Evolutionary conservation across 2,888 invertebrate genomes (phyloP).

Genomic region (Dendrolimus pini): DNA sequence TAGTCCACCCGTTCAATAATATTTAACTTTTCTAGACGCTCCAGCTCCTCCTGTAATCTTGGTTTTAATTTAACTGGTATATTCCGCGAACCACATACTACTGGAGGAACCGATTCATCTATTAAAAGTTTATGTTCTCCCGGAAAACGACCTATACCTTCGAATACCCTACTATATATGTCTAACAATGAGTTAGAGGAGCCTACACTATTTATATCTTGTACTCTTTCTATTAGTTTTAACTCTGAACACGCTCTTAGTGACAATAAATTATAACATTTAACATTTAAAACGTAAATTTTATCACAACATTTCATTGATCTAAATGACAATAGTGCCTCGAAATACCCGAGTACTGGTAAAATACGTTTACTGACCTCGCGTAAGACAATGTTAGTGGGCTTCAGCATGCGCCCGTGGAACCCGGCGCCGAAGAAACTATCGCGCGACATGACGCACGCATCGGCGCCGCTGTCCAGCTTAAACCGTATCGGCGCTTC

Average conservation of each 20-base stretch:
- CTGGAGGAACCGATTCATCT: conserved; percentile 3
- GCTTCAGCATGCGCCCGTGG: neutral
- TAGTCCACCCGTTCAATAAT: conserved; percentile 9
- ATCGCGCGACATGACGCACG: neutral
- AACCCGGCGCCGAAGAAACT: neutral
- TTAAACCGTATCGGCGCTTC: neutral
- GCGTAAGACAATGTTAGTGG: neutral
- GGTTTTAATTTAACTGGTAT: conserved; percentile 3
- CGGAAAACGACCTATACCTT: conserved; percentile 3
- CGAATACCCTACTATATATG: conserved; percentile 2
- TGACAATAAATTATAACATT: no score
- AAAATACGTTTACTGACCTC: conserved; percentile 1
- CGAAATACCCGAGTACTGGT: neutral
- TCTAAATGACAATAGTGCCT: neutral
- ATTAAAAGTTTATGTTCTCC: conserved; percentile 2
- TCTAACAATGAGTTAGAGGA: neutral
- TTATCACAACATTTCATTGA: neutral
- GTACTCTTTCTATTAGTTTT: no score
- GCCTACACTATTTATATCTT: no score
- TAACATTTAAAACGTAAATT: no score
- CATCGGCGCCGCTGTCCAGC: no score
- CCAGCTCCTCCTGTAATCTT: conserved; percentile 4
- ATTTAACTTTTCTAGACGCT: no score
- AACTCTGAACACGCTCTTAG: no score
- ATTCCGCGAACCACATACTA: conserved; percentile 2